A percentile compares a stretch with the other conserved stretches of the same genome.
Conservation (phyloP, 2,797 vertebrate species). For the Channa striata region DNA sequence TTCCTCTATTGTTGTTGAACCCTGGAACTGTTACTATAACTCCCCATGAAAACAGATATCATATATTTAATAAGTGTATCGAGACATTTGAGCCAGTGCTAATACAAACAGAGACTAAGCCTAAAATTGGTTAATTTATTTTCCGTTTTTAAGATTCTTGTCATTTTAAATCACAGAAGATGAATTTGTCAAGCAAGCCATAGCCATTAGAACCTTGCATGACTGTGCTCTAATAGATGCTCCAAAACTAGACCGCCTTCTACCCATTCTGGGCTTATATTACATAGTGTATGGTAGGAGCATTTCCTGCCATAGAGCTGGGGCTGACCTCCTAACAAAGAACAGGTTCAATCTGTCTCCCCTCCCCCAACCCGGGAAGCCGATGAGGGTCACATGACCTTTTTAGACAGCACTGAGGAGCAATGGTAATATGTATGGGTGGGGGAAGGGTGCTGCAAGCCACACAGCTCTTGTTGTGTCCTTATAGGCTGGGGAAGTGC, state of each 20-base stretch:
- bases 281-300: constrained; percentile 82
- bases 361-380: constrained; percentile 85
- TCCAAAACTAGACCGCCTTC: constrained; percentile 18
- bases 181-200: constrained; percentile 16
- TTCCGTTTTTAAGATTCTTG: constrained; percentile 32
- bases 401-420: constrained; percentile 87
- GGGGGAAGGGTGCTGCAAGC: constrained; percentile 80
- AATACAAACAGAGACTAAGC: constrained; percentile 4
- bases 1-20: background rate
- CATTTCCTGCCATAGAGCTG: constrained; percentile 82
- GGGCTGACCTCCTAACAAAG: constrained; percentile 92
- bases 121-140: constrained; percentile 13
- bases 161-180: constrained; percentile 24
- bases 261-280: constrained; percentile 79
- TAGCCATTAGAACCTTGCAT: background rate
- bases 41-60: constrained; percentile 1
- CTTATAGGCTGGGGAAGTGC: constrained; percentile 70
- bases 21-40: background rate
- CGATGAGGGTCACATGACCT: constrained; percentile 91
- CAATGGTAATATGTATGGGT: constrained; percentile 83
- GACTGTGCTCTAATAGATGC: constrained; percentile 16
- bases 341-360: constrained; percentile 89
- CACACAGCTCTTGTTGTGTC: constrained; percentile 80
- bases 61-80: constrained; percentile 9
- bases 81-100: background rate